phyloP scores from a whole-genome alignment of 37 sponge, comb jelly and placozoan species.

The Theonella swinhoei region DNA sequence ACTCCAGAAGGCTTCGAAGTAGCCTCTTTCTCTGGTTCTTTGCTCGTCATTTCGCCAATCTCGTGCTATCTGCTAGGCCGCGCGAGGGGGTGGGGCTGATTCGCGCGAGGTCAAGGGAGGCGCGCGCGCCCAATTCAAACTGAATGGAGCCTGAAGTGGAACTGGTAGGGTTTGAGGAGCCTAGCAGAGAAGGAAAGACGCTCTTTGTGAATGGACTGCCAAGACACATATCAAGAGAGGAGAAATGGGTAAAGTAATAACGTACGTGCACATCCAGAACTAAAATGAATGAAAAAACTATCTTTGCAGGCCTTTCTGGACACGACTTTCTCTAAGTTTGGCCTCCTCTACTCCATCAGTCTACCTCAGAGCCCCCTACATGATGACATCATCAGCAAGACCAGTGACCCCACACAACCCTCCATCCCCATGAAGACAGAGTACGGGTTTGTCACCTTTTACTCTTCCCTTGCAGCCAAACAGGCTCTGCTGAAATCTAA shows the following conservation, averaged over 20 bases:
- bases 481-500: background rate
- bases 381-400: background rate
- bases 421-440: background rate
- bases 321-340: slow-evolving; percentile 21
- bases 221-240: background rate
- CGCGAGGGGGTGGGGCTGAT: no score
- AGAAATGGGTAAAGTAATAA: slow-evolving; percentile 11
- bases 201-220: slow-evolving; percentile 30
- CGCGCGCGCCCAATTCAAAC: no score
- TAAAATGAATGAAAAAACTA: no score
- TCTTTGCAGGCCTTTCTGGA: background rate
- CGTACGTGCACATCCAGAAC: background rate
- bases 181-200: background rate
- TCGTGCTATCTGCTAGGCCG: no score
- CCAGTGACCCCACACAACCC: background rate
- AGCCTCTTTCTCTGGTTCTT: background rate
- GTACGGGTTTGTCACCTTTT: slow-evolving; percentile 49
- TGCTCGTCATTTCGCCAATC: background rate
- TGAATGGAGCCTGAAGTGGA: no score
- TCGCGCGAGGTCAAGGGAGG: no score
- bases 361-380: background rate
- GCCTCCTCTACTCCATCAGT: slow-evolving; percentile 24
- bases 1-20: background rate
- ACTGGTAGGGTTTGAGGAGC: slow-evolving; percentile 12
- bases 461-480: slow-evolving; percentile 16